Percentiles rank a stretch among this genome's conserved stretches.
Conservation (phyloP, 53 echinoderm and acorn worm genomes). For the Patiria pectinifera region DNA sequence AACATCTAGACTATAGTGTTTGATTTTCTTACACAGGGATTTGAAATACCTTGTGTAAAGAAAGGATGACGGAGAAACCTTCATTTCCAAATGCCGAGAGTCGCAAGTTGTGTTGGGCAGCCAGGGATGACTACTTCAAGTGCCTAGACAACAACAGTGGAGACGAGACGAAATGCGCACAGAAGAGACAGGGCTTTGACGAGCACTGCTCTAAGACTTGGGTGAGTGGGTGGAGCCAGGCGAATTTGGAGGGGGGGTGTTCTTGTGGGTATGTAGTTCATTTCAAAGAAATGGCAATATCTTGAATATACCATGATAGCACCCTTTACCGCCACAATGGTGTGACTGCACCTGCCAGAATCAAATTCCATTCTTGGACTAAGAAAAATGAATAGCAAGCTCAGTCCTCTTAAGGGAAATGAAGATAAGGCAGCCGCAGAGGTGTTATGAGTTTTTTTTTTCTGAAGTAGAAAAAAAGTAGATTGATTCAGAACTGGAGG, state of each 20-base stretch:
- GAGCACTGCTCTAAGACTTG: conserved; percentile 87
- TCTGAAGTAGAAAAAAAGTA: neutral
- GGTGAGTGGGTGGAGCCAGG: conserved; percentile 62
- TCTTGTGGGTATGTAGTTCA: neutral
- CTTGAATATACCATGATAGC: too few relatives aligned
- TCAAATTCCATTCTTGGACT: too few relatives aligned
- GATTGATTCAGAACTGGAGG: neutral
- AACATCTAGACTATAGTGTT: neutral
- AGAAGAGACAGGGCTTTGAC: conserved; percentile 77
- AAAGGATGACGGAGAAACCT: conserved; percentile 62
- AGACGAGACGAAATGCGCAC: conserved; percentile 71
- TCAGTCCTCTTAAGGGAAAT: neutral
- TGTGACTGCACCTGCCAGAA: too few relatives aligned
- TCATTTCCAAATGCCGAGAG: conserved; percentile 79
- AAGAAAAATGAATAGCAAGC: too few relatives aligned
- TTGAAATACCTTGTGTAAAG: neutral
- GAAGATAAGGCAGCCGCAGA: neutral
- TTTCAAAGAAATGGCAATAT: neutral
- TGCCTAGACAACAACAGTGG: conserved; percentile 78
- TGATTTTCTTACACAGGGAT: neutral
- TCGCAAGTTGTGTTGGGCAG: conserved; percentile 80
- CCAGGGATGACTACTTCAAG: conserved; percentile 83
- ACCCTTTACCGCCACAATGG: too few relatives aligned
- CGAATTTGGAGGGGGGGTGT: neutral
- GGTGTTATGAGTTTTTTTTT: too few relatives aligned